phyloP scores from a whole-genome alignment of 2,888 invertebrate species.

The Stomorhina lunata region DNA sequence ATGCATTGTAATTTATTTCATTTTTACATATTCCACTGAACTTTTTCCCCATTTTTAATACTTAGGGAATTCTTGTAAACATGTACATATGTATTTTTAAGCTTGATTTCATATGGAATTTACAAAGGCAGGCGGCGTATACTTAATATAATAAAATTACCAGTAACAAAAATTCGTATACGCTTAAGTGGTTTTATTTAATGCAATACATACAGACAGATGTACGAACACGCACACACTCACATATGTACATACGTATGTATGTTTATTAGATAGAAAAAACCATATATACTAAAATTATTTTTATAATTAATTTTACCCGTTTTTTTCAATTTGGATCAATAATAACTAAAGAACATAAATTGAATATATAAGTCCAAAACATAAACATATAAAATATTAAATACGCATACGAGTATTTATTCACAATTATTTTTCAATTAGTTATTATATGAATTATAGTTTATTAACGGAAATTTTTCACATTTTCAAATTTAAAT shows the following conservation, averaged over 20 bases:
- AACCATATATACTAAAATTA: background rate
- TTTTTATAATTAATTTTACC: background rate
- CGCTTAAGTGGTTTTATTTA: conserved; percentile 23
- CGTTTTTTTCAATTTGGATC: too few species aligned
- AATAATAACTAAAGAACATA: too few species aligned
- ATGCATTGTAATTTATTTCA: conserved; percentile 10
- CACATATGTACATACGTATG: background rate
- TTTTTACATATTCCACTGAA: background rate
- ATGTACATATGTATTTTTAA: background rate
- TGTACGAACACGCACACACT: background rate
- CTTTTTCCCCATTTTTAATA: background rate
- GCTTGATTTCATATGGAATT: background rate
- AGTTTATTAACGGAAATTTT: background rate
- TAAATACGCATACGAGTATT: too few species aligned
- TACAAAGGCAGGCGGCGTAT: conserved; percentile 48
- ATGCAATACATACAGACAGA: background rate
- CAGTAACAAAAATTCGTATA: conserved; percentile 7
- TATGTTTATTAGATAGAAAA: too few species aligned
- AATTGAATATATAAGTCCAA: too few species aligned
- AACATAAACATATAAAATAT: too few species aligned
- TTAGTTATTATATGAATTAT: background rate
- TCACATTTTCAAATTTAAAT: background rate
- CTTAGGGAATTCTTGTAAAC: background rate
- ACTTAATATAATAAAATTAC: conserved; percentile 3
- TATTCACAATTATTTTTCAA: too few species aligned